These are phyloP conservation scores for Rhimphoctona megacephalus DNA, from an alignment of 2,888 invertebrate species.

Conservation along the genomic window DNA sequence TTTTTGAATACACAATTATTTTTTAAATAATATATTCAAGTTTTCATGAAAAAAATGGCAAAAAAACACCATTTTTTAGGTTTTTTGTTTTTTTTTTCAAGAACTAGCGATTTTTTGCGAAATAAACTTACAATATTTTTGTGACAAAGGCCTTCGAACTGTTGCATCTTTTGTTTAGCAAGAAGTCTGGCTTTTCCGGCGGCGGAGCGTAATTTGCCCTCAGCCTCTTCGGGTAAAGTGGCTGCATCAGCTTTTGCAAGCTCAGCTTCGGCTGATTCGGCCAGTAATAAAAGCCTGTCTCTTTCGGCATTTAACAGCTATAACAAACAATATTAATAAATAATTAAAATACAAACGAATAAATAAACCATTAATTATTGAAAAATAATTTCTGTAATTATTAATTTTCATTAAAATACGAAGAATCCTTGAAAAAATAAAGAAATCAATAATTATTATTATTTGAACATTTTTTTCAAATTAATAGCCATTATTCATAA, in stretches of 20 bases:
- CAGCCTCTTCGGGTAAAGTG: slow-evolving; percentile 91
- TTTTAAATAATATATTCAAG: too few species aligned
- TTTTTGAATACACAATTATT: too few species aligned
- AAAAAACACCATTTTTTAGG: background rate
- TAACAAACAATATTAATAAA: slow-evolving; percentile 44
- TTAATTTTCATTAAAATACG: background rate
- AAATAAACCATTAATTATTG: background rate
- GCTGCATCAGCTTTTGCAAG: slow-evolving; percentile 85
- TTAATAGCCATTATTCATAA: too few species aligned
- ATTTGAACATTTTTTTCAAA: too few species aligned
- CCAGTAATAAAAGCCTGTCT: slow-evolving; percentile 88
- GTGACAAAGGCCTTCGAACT: slow-evolving; percentile 93
- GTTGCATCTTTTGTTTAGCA: slow-evolving; percentile 97
- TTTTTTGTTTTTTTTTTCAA: background rate
- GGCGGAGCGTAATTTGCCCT: slow-evolving; percentile 94
- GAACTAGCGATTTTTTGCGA: background rate
- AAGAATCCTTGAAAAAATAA: too few species aligned
- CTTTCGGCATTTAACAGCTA: slow-evolving; percentile 91
- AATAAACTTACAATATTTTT: slow-evolving; percentile 87
- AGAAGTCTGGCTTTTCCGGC: slow-evolving; percentile 96
- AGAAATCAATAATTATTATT: background rate
- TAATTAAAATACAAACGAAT: background rate
- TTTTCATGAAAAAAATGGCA: too few species aligned
- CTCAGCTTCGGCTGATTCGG: slow-evolving; percentile 90
- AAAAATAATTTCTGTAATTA: too few species aligned